Base-by-base conservation (phyloP, 2,113 vertebrate species). In the Falcunculus frontatus region DNA sequence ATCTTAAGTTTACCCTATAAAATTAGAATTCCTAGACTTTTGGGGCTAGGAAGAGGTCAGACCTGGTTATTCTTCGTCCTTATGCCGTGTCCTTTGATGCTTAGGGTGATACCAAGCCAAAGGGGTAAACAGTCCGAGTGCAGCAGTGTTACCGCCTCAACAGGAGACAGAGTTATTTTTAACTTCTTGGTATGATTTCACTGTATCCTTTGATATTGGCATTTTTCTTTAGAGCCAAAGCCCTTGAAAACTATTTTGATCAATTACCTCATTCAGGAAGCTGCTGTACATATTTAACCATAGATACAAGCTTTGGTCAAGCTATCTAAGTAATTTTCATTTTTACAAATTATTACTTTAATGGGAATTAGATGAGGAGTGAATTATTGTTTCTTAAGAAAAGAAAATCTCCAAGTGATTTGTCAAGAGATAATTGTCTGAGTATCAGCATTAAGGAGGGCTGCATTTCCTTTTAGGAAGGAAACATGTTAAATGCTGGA, bases 231-330 rank as follows among this genome's bases (percentile, higher is more conserved):
- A 90, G 74, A 89, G 44, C 79, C 78, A 72, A 93, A 88, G 65
- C 44, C 35, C 73, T 88, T 93, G 78, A 80, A 96, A 89, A 93
- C 69, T 75, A n/a, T 95, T 96, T 96, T 95, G 85, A 94, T 95
- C 93, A 84, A 91, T 96, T 91, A 92, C 57, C 86, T 96, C 92
- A 96, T 92, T 93, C 95, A 96, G 92, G 96, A 96, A 96, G 80
- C 80, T 90, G 41, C 88, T 90, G 69, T 90, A 90, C 69, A 16
- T 88, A 82, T 81, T 94, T 95, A 88, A 78, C 88, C 56, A 75
- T 77, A 78, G 85, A 77, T 63, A 62, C 64, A 84, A 80, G 83
- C 64, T 90, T 93, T 94, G 95, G 93, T 84, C 92, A 90, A 90
- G 73, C 82, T 94, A 89, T 86, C 85, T 81, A 72, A 93, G 90